Conservation (phyloP, 2,113 vertebrate genomes). For the Tautogolabrus adspersus region DNA sequence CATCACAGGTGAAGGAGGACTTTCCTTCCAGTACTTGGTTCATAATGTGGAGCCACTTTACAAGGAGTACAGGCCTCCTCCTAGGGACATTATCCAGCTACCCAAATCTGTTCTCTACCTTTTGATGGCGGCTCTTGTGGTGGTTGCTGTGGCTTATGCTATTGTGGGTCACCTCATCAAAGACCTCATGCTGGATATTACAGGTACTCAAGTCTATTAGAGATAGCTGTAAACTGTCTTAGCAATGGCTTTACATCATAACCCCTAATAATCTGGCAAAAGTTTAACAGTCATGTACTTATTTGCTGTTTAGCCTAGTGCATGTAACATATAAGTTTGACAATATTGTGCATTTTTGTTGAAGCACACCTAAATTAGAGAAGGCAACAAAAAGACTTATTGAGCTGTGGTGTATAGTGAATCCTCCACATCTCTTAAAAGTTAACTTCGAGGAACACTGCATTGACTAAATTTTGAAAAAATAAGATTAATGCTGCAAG, state of each 20-base stretch:
- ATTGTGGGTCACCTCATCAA: slow-evolving; percentile 89
- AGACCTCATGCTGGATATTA: slow-evolving; percentile 85
- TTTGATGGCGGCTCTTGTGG: slow-evolving; percentile 82
- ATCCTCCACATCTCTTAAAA: too few species aligned
- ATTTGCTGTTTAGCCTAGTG: neutral
- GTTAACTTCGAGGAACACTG: too few species aligned
- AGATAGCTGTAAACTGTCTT: neutral
- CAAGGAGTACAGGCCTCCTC: slow-evolving; percentile 82
- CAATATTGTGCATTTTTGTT: neutral
- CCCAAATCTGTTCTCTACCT: slow-evolving; percentile 85
- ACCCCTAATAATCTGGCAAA: neutral
- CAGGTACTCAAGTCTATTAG: slow-evolving; percentile 72
- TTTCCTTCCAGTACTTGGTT: slow-evolving; percentile 71
- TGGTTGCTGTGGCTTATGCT: slow-evolving; percentile 86
- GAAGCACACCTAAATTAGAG: neutral
- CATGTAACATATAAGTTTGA: neutral
- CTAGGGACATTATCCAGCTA: slow-evolving; percentile 83
- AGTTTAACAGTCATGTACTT: neutral
- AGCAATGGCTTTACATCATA: neutral
- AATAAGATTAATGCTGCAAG: too few species aligned
- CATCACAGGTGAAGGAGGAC: slow-evolving; percentile 49
- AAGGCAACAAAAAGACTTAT: neutral
- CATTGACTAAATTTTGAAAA: too few species aligned
- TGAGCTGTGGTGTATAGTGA: neutral
- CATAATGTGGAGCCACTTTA: slow-evolving; percentile 79